Percentiles rank a stretch among this genome's conserved stretches.
Evolutionary conservation across 2,113 vertebrate genomes (phyloP).

Genomic region (Harpagus bidentatus): DNA sequence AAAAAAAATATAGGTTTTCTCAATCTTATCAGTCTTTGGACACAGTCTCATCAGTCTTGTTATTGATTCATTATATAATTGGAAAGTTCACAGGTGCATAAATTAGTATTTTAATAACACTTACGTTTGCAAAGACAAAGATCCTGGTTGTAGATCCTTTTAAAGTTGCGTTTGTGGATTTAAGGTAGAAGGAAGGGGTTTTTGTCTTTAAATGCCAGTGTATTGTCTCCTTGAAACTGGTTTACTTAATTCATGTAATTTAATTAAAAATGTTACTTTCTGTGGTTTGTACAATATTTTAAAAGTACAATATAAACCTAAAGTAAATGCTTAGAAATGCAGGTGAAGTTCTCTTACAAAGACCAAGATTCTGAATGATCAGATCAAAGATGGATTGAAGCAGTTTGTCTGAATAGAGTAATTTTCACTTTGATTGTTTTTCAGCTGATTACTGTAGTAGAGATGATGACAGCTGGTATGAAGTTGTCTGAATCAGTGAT

Average conservation of each 20-base stretch:
- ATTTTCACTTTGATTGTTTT: conserved; percentile 36
- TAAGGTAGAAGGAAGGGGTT: neutral
- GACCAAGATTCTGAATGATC: neutral
- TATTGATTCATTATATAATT: neutral
- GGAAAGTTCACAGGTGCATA: neutral
- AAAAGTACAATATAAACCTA: neutral
- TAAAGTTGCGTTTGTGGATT: neutral
- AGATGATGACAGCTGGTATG: conserved; percentile 26
- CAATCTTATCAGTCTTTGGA: neutral
- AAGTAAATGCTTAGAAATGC: neutral
- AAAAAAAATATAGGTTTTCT: neutral
- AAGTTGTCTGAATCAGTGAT: conserved; percentile 43
- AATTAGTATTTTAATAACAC: neutral
- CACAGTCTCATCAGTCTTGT: neutral
- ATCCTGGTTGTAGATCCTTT: neutral
- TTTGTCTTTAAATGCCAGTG: neutral
- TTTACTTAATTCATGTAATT: neutral
- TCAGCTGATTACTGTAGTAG: neutral
- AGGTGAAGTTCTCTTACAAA: neutral
- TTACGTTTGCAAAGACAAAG: neutral
- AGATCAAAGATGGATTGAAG: neutral
- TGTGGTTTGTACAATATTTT: neutral
- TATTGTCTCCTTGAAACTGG: neutral
- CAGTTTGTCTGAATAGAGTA: conserved; percentile 1
- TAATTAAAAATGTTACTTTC: neutral